phyloP scores from a whole-genome alignment of 2,113 vertebrate species.

The Acanthisitta chloris region DNA sequence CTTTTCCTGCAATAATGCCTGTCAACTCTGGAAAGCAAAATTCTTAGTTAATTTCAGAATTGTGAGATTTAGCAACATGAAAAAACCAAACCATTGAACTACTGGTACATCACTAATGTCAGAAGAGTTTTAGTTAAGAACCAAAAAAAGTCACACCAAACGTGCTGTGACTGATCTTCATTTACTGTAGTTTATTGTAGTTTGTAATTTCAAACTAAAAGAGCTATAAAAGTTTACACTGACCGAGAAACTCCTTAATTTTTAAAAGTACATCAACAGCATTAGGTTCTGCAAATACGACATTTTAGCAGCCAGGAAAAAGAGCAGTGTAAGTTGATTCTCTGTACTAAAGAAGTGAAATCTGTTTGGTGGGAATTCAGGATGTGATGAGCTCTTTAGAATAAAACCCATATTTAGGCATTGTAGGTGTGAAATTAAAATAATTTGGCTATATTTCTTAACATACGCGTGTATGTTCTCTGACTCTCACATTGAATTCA shows the following conservation, averaged over 20 bases:
- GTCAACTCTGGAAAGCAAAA: background rate
- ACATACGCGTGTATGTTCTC: background rate
- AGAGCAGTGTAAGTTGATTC: background rate
- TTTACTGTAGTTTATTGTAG: background rate
- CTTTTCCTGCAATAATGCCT: background rate
- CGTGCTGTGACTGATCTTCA: rapidly evolving
- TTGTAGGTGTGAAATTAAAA: background rate
- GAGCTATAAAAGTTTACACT: background rate
- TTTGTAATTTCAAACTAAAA: background rate
- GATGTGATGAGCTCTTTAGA: background rate
- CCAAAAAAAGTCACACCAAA: background rate
- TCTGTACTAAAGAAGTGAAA: background rate
- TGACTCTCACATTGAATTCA: background rate
- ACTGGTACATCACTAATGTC: background rate
- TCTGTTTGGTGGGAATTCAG: background rate
- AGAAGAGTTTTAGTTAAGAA: background rate
- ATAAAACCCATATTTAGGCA: background rate
- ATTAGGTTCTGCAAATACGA: background rate
- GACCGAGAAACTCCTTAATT: background rate
- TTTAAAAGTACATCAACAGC: background rate
- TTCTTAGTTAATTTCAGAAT: background rate
- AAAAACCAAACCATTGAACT: background rate
- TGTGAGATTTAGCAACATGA: background rate
- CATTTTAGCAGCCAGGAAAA: background rate
- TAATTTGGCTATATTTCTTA: background rate